Conservation (phyloP, 1,140 invertebrate genomes). For the Trachymyrmex septentrionalis region DNA sequence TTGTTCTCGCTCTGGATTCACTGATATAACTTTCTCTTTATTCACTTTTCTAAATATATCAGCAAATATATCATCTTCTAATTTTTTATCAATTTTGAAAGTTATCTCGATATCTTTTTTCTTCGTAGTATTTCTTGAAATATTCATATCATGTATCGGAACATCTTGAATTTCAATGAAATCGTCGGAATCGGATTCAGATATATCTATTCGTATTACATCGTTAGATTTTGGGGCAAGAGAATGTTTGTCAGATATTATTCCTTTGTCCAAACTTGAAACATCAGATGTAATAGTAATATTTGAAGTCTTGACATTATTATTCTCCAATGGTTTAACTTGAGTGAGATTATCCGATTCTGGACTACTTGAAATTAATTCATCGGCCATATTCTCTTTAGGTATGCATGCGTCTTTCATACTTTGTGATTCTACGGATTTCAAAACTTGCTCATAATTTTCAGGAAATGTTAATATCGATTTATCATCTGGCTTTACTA, state of each 20-base stretch:
- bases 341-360: slow-evolving; percentile 18
- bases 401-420: background rate
- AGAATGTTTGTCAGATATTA: background rate
- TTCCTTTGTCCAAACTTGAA: background rate
- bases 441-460: background rate
- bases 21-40: background rate
- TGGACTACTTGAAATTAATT: slow-evolving; percentile 18
- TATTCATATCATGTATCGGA: slow-evolving; percentile 63
- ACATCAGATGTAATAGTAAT: background rate
- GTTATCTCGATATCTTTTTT: slow-evolving; percentile 77
- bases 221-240: slow-evolving; percentile 50
- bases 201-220: slow-evolving; percentile 55
- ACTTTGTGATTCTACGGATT: background rate
- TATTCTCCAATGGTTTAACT: background rate
- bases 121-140: slow-evolving; percentile 34
- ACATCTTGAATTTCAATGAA: slow-evolving; percentile 82
- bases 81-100: slow-evolving; percentile 77
- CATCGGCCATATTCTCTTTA: background rate
- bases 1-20: background rate
- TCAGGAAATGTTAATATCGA: background rate
- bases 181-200: slow-evolving; percentile 84
- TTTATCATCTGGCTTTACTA: background rate
- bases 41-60: slow-evolving; percentile 75
- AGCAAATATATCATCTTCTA: slow-evolving; percentile 90
- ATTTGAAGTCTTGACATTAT: slow-evolving; percentile 10